Evolutionary conservation across 2,797 vertebrate genomes (phyloP).

Genomic region (Miichthys miiuy): DNA sequence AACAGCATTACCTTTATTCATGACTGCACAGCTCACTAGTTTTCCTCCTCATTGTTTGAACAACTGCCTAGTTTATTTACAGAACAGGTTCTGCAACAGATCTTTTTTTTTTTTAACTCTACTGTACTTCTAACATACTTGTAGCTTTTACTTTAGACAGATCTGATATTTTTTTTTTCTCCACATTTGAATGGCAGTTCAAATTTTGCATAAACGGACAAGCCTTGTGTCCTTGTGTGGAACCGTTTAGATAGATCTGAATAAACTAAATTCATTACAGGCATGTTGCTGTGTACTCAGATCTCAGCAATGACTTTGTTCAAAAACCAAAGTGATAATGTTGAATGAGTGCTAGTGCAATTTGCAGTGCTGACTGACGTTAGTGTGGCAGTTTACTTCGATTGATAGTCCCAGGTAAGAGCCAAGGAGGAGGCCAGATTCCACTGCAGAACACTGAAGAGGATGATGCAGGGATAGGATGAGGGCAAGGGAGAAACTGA

Average conservation of each 20-base stretch:
- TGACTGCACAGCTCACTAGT: no score
- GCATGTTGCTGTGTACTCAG: no score
- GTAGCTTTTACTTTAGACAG: neutral
- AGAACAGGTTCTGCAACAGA: no score
- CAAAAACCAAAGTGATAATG: no score
- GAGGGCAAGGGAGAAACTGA: neutral
- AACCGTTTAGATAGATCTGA: neutral
- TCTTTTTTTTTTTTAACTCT: no score
- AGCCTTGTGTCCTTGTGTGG: no score
- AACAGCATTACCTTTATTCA: neutral
- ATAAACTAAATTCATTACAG: neutral
- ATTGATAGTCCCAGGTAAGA: slow-evolving; percentile 52
- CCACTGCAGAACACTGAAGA: slow-evolving; percentile 57
- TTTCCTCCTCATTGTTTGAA: no score
- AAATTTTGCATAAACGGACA: neutral
- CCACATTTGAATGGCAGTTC: neutral
- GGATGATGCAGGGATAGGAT: slow-evolving; percentile 22
- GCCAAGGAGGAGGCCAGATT: slow-evolving; percentile 40
- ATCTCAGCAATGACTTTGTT: neutral
- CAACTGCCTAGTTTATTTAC: no score
- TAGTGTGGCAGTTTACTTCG: slow-evolving; percentile 7
- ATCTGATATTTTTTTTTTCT: neutral
- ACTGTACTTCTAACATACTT: no score
- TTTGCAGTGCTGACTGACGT: slow-evolving; percentile 5
- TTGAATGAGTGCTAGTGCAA: slow-evolving; percentile 3